Conservation (phyloP, 2,888 invertebrate species). For the Pasiphila rectangulata region DNA sequence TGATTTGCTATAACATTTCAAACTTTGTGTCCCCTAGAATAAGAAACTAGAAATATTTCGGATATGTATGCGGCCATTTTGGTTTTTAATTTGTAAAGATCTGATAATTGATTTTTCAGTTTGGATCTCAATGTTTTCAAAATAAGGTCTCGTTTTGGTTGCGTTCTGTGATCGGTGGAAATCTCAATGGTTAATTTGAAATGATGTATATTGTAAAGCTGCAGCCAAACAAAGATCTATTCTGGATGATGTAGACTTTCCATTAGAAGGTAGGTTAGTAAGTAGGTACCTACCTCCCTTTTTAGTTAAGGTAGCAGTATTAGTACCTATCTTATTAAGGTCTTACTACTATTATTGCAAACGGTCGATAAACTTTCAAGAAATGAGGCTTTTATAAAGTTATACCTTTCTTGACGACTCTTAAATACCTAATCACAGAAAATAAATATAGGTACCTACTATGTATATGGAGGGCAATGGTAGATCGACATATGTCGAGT, state of each 20-base stretch:
- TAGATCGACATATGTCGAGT: too few relatives aligned
- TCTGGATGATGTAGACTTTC: background rate
- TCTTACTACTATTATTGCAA: too few relatives aligned
- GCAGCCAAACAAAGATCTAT: conserved; percentile 8
- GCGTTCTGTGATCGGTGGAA: conserved; percentile 2
- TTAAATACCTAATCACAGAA: too few relatives aligned
- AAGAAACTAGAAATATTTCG: background rate
- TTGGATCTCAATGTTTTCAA: background rate
- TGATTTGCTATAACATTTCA: background rate
- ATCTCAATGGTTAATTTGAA: conserved; percentile 15
- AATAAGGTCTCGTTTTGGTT: background rate
- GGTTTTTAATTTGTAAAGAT: conserved; percentile 11
- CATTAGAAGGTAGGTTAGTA: too few relatives aligned
- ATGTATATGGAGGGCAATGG: too few relatives aligned
- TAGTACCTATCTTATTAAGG: too few relatives aligned
- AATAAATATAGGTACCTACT: too few relatives aligned
- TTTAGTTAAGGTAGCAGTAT: too few relatives aligned
- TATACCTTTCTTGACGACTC: too few relatives aligned
- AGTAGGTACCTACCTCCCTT: too few relatives aligned
- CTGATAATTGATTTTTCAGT: background rate
- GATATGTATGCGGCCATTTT: background rate
- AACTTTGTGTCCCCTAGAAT: background rate
- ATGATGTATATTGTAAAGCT: conserved; percentile 10
- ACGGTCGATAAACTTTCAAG: too few relatives aligned
- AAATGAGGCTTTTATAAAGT: too few relatives aligned